Base-by-base conservation (phyloP, 2,888 invertebrate species). In the Hypena proboscidalis region DNA sequence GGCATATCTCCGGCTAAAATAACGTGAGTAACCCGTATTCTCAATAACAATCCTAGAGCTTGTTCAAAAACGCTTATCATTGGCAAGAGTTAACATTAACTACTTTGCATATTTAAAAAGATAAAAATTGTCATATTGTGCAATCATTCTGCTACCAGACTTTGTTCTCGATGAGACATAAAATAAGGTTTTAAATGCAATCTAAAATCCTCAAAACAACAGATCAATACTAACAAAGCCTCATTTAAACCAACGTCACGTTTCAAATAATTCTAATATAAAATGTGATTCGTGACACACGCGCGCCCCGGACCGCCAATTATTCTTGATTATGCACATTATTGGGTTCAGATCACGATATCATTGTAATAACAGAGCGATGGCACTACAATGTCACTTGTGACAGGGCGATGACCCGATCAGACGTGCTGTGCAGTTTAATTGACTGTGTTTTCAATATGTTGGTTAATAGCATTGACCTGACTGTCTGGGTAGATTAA, bases 251-350 rank as follows among this genome's bases (percentile, higher is more conserved):
- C 21, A 30, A n/a, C n/a, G n/a, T n/a, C n/a, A n/a, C n/a, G n/a
- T n/a, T n/a, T n/a, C n/a, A 19, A 42, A 30, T 26, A 26, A 38
- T 38, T 36, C 31, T 34, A 35, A 30, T 46, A 44, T 32, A 43
- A 37, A 50, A 35, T 41, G 26, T 22, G 20, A 33, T 48, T 68
- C 67, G 67, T 68, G 68, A 64, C 56, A 51, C 68, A 68, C 64
- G 66, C 52, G 34, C 47, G 23, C 17, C 22, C 9, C 13, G 41
- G 27, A 46, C 35, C 21, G 22, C 13, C 45, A 34, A 62, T 56
- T 53, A 52, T 32, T 30, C 30, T 37, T 53, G 61, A 62, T 64
- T 51, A 59, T 52, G 40, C 43, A 35, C 48, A 37, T 53, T 59
- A 59, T 51, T 54, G 37, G 21, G 33, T 21, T 21, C 43, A 17